phyloP scores from a whole-genome alignment of 2,113 vertebrate species.

The Oryzias curvinotus region DNA sequence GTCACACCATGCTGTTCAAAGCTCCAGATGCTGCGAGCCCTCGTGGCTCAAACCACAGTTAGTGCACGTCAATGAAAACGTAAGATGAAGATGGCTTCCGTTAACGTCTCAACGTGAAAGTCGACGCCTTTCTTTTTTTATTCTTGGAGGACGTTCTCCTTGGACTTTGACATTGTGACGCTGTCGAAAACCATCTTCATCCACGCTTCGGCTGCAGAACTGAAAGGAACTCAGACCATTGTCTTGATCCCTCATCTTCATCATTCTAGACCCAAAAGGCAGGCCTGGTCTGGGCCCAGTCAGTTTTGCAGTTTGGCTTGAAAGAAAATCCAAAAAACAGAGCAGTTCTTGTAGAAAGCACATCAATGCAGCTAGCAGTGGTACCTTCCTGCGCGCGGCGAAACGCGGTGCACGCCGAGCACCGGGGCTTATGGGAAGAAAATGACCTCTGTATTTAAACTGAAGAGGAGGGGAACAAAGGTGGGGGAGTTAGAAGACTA shows the following conservation, averaged over 20 bases:
- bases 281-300: constrained; percentile 22
- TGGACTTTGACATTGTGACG: too few relatives aligned
- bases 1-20: constrained; percentile 54
- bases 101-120: neutral
- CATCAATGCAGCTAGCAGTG: constrained; percentile 61
- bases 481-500: constrained; percentile 14
- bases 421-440: constrained; percentile 77
- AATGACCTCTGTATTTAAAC: constrained; percentile 81
- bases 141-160: too few relatives aligned
- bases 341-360: constrained; percentile 42
- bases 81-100: neutral
- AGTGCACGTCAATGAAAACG: neutral
- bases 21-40: too few relatives aligned
- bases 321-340: constrained; percentile 1
- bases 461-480: constrained; percentile 53
- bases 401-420: constrained; percentile 74
- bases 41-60: neutral
- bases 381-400: constrained; percentile 79
- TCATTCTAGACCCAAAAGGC: too few relatives aligned
- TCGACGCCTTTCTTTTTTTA: too few relatives aligned
- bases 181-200: too few relatives aligned
- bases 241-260: too few relatives aligned
- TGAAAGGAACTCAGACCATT: too few relatives aligned
- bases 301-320: constrained; percentile 26
- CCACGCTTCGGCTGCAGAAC: too few relatives aligned